Conservation (phyloP, 2,888 invertebrate species). For the Saturnia pavonia region DNA sequence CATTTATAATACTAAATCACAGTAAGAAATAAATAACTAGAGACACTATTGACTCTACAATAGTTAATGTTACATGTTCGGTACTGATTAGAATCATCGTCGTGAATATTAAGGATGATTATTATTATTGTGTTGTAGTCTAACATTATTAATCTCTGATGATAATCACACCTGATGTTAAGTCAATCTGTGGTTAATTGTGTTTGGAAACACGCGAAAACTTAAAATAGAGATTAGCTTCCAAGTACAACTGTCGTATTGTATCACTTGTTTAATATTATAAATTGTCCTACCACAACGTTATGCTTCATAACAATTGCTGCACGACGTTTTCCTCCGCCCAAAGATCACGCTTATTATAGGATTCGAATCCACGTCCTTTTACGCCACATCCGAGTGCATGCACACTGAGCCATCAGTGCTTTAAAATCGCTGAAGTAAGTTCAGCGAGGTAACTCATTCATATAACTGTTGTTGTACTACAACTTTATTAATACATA, state of each 20-base stretch:
- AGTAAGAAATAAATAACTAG: background rate
- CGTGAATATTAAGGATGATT: background rate
- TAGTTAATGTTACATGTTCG: background rate
- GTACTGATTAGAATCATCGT: too few relatives aligned
- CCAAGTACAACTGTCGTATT: background rate
- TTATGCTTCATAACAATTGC: background rate
- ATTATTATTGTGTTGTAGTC: background rate
- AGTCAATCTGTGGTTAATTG: background rate
- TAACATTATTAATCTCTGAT: background rate
- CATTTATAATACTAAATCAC: background rate
- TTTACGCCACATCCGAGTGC: background rate
- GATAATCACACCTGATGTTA: too few relatives aligned
- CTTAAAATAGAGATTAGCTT: background rate
- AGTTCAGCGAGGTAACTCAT: background rate
- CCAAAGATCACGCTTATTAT: background rate
- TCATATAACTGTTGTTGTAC: background rate
- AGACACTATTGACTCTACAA: background rate
- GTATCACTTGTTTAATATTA: too few relatives aligned
- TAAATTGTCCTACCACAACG: background rate
- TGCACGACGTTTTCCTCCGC: background rate
- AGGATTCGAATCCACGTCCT: background rate
- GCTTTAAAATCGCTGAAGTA: too few relatives aligned
- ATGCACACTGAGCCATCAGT: too few relatives aligned
- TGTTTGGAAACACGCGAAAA: background rate
- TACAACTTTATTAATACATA: background rate